These are phyloP conservation scores for Operophtera brumata DNA, from an alignment of 2,888 invertebrate species.

Conservation along the genomic window DNA sequence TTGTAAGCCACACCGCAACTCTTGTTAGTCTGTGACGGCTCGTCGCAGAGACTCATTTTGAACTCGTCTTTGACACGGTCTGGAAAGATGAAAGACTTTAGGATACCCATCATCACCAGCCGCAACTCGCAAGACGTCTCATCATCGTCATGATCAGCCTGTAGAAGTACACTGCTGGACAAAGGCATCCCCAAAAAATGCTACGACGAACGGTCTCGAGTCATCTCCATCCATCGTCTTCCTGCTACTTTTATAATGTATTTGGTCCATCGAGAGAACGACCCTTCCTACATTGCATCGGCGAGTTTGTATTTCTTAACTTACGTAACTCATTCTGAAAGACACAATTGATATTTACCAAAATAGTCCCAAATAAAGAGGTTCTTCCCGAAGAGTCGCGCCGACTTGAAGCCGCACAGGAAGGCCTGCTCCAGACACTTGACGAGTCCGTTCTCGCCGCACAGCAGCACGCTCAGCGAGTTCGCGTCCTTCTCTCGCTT, in stretches of 20 bases:
- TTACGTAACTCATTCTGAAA: too few species aligned
- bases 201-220: too few species aligned
- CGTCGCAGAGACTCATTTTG: constrained; percentile 85
- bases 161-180: too few species aligned
- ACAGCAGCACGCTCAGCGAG: constrained; percentile 93
- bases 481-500: constrained; percentile 90
- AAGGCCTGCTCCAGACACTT: constrained; percentile 97
- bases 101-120: too few species aligned
- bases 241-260: too few species aligned
- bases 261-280: too few species aligned
- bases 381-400: constrained; percentile 94
- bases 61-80: constrained; percentile 91
- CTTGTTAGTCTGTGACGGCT: constrained; percentile 58
- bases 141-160: too few species aligned
- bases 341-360: constrained; percentile 85
- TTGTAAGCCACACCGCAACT: constrained; percentile 67
- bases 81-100: constrained; percentile 52
- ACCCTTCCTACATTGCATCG: too few species aligned
- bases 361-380: constrained; percentile 99
- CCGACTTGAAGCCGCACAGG: constrained; percentile 96
- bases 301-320: too few species aligned
- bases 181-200: too few species aligned
- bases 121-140: too few species aligned
- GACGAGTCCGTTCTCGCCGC: constrained; percentile 97
- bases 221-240: too few species aligned